Evolutionary conservation across 2,888 invertebrate genomes (phyloP), one percentile per base, ranked within the genome.

Genomic region (Phragmatobia fuliginosa): DNA sequence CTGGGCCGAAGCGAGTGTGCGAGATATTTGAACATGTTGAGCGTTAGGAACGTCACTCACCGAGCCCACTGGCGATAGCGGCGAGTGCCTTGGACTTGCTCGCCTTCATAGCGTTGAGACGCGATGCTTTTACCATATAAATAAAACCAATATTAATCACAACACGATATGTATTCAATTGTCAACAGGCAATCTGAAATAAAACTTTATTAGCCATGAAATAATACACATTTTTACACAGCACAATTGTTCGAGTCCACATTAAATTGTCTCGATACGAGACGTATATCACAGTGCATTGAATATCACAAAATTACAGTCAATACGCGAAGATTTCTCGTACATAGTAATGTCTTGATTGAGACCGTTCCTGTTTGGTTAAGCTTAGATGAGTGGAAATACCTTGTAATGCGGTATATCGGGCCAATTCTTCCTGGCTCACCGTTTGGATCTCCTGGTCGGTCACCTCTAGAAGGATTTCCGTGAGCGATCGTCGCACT

Each of bases 391-490:
- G 87, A 88, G 89, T 89, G 91, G 93, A 93, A 95, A 96, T 97
- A 98, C 98, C 98, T 98, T 98, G 97, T 94, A 96, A 96, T 88
- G 97, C 96, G 95, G 97, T 97, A 95, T 96, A 97, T 94, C 97
- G 97, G 94, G 96, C 97, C 94, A 97, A 96, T 90, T 98, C 97
- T 95, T 99, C 98, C 92, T 97, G 96, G 92, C 98, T 98, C 88
- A 99, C 97, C 87, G 95, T 95, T 87, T 96, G 95, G 89, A 99
- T 98, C 96, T 99, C 98, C 91, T 97, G 97, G 91, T 97, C 98
- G 33, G 99, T 99, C 85, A 99, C 99, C 91, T 98, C 98, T 84
- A 99, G 96, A 74, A 99, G 96, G 86, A 99, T 97, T 95, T 99
- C 99, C 41, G 99, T 99, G 93, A 99, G 96, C 81, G 97, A 97